phyloP scores from a whole-genome alignment of 2,888 invertebrate species.

The Stegophylla sp. region DNA sequence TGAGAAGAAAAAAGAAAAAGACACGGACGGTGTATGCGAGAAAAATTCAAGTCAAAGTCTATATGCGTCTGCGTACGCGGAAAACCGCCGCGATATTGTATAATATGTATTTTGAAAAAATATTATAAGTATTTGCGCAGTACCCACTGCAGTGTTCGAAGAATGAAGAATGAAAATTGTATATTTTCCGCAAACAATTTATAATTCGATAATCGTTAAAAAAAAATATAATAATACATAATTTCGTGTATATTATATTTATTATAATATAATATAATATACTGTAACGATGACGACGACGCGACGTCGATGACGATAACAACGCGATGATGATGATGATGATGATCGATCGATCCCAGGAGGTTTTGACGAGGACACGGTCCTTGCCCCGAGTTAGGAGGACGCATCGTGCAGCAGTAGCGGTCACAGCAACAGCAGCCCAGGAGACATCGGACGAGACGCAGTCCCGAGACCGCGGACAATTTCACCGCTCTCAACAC shows the following conservation, averaged over 20 bases:
- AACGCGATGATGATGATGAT: background rate
- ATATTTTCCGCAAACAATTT: slow-evolving; percentile 2
- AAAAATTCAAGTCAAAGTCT: too few species aligned
- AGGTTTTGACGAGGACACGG: background rate
- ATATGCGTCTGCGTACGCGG: too few species aligned
- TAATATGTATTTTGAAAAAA: too few species aligned
- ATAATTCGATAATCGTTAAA: slow-evolving; percentile 13
- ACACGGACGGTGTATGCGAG: too few species aligned
- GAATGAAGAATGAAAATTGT: background rate
- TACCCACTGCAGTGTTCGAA: too few species aligned
- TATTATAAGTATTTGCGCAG: too few species aligned
- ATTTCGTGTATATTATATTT: slow-evolving; percentile 5
- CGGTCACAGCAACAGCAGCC: background rate
- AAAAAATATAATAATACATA: slow-evolving; percentile 25
- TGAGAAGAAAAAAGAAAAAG: too few species aligned
- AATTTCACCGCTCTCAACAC: background rate
- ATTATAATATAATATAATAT: too few species aligned
- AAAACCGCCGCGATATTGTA: too few species aligned
- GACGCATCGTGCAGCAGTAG: background rate
- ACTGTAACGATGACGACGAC: background rate
- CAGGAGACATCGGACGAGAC: background rate
- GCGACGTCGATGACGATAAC: background rate
- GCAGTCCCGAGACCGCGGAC: background rate
- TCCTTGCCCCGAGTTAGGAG: background rate
- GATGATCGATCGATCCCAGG: background rate